Conservation (phyloP, 2,113 vertebrate genomes). For the Aphelocoma coerulescens region DNA sequence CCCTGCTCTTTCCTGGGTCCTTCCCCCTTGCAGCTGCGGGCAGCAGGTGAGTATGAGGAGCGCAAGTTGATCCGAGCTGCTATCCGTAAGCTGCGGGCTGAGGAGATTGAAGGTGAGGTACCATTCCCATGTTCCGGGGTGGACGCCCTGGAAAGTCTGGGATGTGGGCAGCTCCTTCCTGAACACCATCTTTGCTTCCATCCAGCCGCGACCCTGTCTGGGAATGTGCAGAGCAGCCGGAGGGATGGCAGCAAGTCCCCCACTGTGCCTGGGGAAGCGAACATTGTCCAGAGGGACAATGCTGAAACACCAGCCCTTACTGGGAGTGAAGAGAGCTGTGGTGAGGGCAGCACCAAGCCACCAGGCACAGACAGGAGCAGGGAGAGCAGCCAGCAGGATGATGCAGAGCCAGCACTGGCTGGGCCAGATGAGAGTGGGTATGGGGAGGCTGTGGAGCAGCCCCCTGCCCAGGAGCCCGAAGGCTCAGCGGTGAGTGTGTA, state of each 20-base stretch:
- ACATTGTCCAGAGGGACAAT: background rate
- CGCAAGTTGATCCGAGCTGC: slow-evolving; percentile 90
- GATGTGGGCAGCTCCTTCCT: background rate
- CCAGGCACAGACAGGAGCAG: accelerated
- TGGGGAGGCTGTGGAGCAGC: background rate
- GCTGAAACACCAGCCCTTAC: background rate
- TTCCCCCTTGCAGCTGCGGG: slow-evolving; percentile 74
- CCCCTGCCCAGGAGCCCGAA: background rate
- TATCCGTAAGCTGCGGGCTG: slow-evolving; percentile 84
- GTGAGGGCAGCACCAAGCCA: background rate
- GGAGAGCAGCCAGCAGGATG: background rate
- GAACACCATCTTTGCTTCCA: background rate
- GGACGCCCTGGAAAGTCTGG: background rate
- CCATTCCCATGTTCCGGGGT: accelerated
- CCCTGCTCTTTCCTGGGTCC: background rate
- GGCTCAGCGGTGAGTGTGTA: slow-evolving; percentile 40
- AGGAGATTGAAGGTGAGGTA: slow-evolving; percentile 82
- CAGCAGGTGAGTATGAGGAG: slow-evolving; percentile 85
- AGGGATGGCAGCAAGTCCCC: background rate
- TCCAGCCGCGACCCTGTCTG: slow-evolving; percentile 68
- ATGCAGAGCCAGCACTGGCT: background rate
- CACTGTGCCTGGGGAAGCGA: accelerated
- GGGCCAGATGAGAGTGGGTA: background rate
- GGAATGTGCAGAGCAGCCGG: slow-evolving; percentile 4
- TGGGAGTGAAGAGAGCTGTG: background rate